These are phyloP conservation scores for Dunckerocampus dactyliophorus DNA, from an alignment of 2,113 vertebrate genomes.

Conservation along the genomic window DNA sequence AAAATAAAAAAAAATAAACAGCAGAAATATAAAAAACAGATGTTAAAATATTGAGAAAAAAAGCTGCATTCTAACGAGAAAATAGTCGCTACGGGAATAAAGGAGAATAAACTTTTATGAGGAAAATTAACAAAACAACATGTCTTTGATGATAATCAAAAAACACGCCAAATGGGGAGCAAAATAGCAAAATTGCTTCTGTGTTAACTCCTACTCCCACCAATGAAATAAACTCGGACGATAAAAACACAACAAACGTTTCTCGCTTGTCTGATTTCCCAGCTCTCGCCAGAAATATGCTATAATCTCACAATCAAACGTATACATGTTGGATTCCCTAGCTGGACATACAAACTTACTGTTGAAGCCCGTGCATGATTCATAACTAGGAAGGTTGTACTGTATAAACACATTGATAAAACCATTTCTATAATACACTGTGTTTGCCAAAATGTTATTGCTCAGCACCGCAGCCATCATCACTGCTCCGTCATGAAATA, in stretches of 20 bases:
- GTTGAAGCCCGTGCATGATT: conserved; percentile 3
- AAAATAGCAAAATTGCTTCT: conserved; percentile 15
- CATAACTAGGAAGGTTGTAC: conserved; percentile 32
- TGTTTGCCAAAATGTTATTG: conserved; percentile 73
- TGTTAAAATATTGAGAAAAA: too few species aligned
- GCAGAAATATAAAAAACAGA: too few species aligned
- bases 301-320: conserved; percentile 39
- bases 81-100: too few species aligned
- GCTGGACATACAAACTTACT: conserved; percentile 12
- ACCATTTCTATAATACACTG: conserved; percentile 74
- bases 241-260: conserved; percentile 56
- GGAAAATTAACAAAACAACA: too few species aligned
- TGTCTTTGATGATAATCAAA: too few species aligned
- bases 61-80: too few species aligned
- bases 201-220: conserved; percentile 44
- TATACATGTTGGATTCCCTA: conserved; percentile 32
- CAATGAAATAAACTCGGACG: conserved; percentile 55
- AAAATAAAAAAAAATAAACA: too few species aligned
- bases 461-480: conserved; percentile 60
- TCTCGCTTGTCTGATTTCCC: conserved; percentile 41
- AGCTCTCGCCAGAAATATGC: conserved; percentile 20
- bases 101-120: too few species aligned
- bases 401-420: conserved; percentile 73
- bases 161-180: too few species aligned
- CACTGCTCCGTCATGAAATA: conserved; percentile 59